phyloP scores from a whole-genome alignment of 2,113 vertebrate genomes.

The Peromyscus maniculatus region DNA sequence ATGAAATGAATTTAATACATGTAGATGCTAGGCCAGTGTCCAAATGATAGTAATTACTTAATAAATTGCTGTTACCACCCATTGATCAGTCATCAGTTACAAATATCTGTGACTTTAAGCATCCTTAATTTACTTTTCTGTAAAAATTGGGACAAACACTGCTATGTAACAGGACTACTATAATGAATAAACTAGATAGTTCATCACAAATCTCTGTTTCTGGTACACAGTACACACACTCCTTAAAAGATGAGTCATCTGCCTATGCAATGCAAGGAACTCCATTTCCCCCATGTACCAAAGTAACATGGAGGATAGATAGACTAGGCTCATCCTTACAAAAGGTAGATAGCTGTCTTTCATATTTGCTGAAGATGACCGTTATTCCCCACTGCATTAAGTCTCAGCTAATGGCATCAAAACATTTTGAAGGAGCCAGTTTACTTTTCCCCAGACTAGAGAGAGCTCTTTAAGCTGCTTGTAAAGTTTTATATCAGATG shows the following conservation, averaged over 20 bases:
- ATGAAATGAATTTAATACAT: slow-evolving; percentile 51
- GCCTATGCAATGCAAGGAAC: background rate
- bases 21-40: background rate
- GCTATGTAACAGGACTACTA: background rate
- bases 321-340: background rate
- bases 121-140: slow-evolving; percentile 33
- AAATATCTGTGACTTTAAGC: slow-evolving; percentile 39
- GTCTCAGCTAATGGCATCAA: slow-evolving; percentile 9
- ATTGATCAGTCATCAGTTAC: background rate
- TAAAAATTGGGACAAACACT: slow-evolving; percentile 3
- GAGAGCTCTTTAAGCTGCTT: slow-evolving; percentile 33
- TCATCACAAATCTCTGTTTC: background rate
- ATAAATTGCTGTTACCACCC: slow-evolving; percentile 16
- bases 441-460: slow-evolving; percentile 31
- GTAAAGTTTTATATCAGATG: slow-evolving; percentile 30
- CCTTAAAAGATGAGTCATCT: slow-evolving; percentile 40
- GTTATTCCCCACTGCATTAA: slow-evolving; percentile 54
- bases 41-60: slow-evolving; percentile 8
- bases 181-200: slow-evolving; percentile 56
- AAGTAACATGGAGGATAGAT: background rate
- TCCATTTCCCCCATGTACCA: background rate
- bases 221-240: background rate
- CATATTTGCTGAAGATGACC: background rate
- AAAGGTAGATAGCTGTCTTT: slow-evolving; percentile 25
- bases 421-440: slow-evolving; percentile 39